Evolutionary conservation across 2,888 invertebrate species (phyloP).

Genomic region (Xylota sylvarum): DNA sequence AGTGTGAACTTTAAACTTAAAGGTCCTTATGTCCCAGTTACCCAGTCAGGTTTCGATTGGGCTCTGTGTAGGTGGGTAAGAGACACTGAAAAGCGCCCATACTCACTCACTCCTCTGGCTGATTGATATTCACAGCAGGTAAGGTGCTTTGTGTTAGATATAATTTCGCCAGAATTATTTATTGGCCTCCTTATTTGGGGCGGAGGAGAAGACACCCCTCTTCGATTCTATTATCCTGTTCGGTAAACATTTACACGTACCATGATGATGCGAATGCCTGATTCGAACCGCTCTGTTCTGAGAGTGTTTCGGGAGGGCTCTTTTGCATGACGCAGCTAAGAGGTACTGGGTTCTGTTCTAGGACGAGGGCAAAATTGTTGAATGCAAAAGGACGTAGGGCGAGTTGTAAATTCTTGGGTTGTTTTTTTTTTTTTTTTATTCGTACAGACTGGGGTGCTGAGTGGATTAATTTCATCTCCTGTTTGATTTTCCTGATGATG

Average conservation of each 20-base stretch:
- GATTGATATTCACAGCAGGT: slow-evolving; percentile 72
- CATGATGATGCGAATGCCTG: slow-evolving; percentile 66
- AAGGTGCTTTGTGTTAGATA: slow-evolving; percentile 73
- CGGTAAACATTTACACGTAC: slow-evolving; percentile 75
- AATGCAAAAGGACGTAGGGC: slow-evolving; percentile 44
- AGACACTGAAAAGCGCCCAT: slow-evolving; percentile 10
- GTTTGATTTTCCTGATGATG: slow-evolving; percentile 61
- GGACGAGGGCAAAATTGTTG: slow-evolving; percentile 56
- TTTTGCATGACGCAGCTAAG: slow-evolving; percentile 11
- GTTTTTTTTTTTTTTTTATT: not conserved
- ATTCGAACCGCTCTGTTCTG: slow-evolving; percentile 42
- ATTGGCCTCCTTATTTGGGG: slow-evolving; percentile 59
- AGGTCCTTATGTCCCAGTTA: slow-evolving; percentile 54
- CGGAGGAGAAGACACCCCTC: slow-evolving; percentile 22
- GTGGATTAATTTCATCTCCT: slow-evolving; percentile 72
- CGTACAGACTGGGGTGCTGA: slow-evolving; percentile 30
- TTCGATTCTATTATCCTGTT: slow-evolving; percentile 73
- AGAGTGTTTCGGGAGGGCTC: slow-evolving; percentile 1
- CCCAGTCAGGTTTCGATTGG: slow-evolving; percentile 40
- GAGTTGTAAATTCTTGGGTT: slow-evolving; percentile 35
- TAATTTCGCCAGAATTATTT: slow-evolving; percentile 75
- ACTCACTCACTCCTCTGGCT: slow-evolving; percentile 27
- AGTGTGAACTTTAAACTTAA: slow-evolving; percentile 59
- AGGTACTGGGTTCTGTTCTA: slow-evolving; percentile 30
- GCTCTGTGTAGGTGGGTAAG: slow-evolving; percentile 7